Evolutionary conservation across 1,140 invertebrate species (phyloP), one percentile per base, ranked within the genome.

Genomic region (Musca vetustissima): DNA sequence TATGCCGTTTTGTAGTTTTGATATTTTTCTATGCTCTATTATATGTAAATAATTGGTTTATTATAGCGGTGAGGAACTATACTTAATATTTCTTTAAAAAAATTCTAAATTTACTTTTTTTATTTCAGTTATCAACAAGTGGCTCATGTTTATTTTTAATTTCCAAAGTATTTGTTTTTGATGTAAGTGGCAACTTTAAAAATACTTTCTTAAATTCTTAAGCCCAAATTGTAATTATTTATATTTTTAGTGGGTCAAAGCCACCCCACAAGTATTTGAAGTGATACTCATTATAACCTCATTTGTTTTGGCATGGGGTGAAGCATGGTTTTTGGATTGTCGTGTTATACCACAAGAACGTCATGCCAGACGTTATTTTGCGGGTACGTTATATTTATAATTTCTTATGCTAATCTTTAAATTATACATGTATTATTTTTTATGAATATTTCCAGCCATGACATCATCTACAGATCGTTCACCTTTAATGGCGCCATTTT

Each of bases 321-420:
- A 94, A 83, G 90, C 91, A 15, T 95, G 93, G 93, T 93, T 94
- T 79, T 86, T 94, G 66, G 93, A 94, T 84, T 93, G 92, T 81
- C 87, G 90, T 73, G 93, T 94, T 14, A 84, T 94, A 72, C 92
- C 93, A 0, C 90, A 92, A 74, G 93, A 94, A 80, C 79, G 85
- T 14, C 86, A 90, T 77, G 90, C 91, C 0, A 86, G 86, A 70
- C 83, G 72, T 53, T 82, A 82, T 74, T 77, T 82, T 24, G 66
- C 73, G 21, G 68, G 78, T 82, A 69, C 67, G n/a, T n/a, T n/a
- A 21, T 43, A 43, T 65, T 1, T 52, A 53, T 4, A 15, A 3
- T 15, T 32, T 47, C 1, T 65, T 49, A 4, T 28, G 28, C 28
- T 28, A 28, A 28, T 28, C 8, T 28, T 28, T 3, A 28, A 28